Evolutionary conservation across 2,797 vertebrate genomes (phyloP).

Genomic region (Acrossocheilus wenchowensis): DNA sequence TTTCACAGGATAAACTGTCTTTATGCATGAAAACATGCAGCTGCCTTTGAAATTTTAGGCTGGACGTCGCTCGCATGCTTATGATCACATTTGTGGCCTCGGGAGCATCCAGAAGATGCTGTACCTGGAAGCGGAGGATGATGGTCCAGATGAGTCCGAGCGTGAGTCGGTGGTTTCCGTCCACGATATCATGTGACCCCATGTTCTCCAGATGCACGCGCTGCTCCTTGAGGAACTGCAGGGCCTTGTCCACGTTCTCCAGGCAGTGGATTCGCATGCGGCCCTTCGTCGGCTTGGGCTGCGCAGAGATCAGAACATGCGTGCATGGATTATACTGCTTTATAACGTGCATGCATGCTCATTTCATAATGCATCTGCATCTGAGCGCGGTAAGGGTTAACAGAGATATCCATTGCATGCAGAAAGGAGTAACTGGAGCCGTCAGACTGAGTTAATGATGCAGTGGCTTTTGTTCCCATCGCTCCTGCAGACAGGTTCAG

Average conservation of each 20-base stretch:
- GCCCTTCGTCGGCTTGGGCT: slow-evolving; percentile 80
- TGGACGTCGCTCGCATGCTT: neutral
- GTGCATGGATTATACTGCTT: neutral
- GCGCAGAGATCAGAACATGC: slow-evolving; percentile 67
- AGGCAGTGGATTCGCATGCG: slow-evolving; percentile 94
- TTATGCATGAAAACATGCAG: too few relatives aligned
- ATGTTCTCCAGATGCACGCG: slow-evolving; percentile 97
- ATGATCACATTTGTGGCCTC: too few relatives aligned
- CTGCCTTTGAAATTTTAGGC: too few relatives aligned
- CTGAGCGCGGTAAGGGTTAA: slow-evolving; percentile 27
- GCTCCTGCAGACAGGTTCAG: slow-evolving; percentile 1
- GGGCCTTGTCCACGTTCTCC: slow-evolving; percentile 95
- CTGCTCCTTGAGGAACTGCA: slow-evolving; percentile 98
- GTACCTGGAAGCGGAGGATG: slow-evolving; percentile 91
- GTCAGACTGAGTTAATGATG: slow-evolving; percentile 60
- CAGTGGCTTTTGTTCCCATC: slow-evolving; percentile 28
- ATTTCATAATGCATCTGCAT: neutral
- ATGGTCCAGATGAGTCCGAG: slow-evolving; percentile 99
- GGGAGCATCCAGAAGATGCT: neutral
- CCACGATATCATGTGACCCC: slow-evolving; percentile 98
- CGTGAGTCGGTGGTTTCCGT: slow-evolving; percentile 95
- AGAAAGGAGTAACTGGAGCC: neutral
- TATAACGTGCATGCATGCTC: neutral
- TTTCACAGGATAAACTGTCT: too few relatives aligned
- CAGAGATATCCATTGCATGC: neutral